Base-by-base conservation (phyloP, 2,113 vertebrate genomes). In the Calcarius ornatus region DNA sequence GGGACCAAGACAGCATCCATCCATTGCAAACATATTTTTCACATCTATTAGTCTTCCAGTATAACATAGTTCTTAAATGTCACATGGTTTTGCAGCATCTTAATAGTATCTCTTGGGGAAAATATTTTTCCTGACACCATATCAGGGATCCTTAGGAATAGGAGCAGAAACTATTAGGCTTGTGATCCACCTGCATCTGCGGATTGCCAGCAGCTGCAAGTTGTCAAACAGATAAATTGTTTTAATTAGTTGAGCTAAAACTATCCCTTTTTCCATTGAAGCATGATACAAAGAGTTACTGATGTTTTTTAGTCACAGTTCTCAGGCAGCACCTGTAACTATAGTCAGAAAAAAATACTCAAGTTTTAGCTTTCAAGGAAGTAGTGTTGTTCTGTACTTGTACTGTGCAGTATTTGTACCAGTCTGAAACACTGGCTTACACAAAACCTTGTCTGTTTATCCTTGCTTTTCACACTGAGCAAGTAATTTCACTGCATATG, bases 31-130 rank as follows among this genome's bases (percentile, higher is more conserved):
- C 86, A n/a, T 95, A 53, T 97, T 97, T 96, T 88, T 97, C 93
- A 86, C 81, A 86, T 95, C 94, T 85, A 93, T 94, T 96, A 83
- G 66, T 96, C 81, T 95, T 88, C 70, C 47, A 75, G 63, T 70
- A 45, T 88, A 97, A 90, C 93, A 38, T 10, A 76, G 81, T 72
- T 97, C 95, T 96, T 86, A 97, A 97, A 96, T 93, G 92, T 96
- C 94, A 91, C 88, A 57, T 87, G 95, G 91, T 95, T 63, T 78
- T 90, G 86, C 88, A 95, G 78, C 80, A 90, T 97, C 94, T 91
- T 98, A 97, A 97, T 97, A 72, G 78, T 83, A 85, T 97, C 97
- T 97, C 97, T 85, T 93, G 97, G 96, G 97, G 95, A 95, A 92
- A 91, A 94, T 97, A 92, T 75, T 96, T 83, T 97, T 97, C 53